Conservation (phyloP, 2,113 vertebrate genomes). For the Salvator merianae region DNA sequence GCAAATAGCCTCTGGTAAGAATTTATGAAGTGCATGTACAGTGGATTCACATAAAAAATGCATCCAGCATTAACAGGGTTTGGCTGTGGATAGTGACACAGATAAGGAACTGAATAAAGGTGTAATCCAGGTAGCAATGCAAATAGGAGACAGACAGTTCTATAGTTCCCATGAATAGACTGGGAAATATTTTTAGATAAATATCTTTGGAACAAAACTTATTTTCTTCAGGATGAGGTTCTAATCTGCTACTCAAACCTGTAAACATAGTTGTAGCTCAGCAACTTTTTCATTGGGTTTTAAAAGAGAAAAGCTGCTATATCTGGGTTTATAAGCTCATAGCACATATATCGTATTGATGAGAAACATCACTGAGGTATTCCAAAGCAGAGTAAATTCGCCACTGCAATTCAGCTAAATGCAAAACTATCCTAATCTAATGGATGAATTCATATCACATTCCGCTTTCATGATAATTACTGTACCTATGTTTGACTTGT, state of each 20-base stretch:
- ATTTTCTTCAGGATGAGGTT: background rate
- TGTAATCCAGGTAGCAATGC: too few relatives aligned
- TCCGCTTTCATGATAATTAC: conserved; percentile 45
- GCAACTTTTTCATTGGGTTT: background rate
- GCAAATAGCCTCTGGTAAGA: too few relatives aligned
- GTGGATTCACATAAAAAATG: too few relatives aligned
- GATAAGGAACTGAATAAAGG: too few relatives aligned
- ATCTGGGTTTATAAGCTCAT: background rate
- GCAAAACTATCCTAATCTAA: conserved; percentile 36
- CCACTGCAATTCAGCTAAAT: conserved; percentile 22
- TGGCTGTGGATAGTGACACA: too few relatives aligned
- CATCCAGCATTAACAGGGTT: too few relatives aligned
- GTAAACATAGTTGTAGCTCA: background rate
- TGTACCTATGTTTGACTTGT: conserved; percentile 40
- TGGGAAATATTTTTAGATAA: background rate
- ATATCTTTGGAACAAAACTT: background rate
- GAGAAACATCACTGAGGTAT: conserved; percentile 7
- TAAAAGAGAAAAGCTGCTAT: background rate
- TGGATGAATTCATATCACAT: conserved; percentile 33
- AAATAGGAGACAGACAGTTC: too few relatives aligned
- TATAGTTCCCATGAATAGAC: too few relatives aligned
- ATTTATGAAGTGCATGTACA: too few relatives aligned
- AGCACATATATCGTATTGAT: background rate
- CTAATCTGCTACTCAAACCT: background rate
- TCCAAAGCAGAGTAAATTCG: background rate